Percentiles rank a stretch among this genome's conserved stretches.
These are phyloP conservation scores for Hydrophis major DNA, from an alignment of 2,797 vertebrate species.

Conservation along the genomic window DNA sequence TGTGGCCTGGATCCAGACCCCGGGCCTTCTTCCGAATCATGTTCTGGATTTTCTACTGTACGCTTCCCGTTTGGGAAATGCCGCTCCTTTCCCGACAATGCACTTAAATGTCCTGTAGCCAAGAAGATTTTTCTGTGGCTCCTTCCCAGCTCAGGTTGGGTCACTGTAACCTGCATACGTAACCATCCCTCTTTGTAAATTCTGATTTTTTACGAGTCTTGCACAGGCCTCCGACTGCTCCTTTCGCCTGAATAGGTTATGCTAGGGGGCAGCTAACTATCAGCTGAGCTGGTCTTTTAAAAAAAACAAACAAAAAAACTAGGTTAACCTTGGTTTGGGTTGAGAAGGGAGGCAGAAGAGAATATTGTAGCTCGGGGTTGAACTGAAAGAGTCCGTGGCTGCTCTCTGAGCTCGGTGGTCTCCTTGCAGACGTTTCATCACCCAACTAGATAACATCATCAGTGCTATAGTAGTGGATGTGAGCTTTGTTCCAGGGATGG, in stretches of 20 bases:
- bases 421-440: too few species aligned
- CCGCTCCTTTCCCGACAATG: background rate
- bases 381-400: too few species aligned
- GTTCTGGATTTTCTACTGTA: background rate
- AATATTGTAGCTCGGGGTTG: too few species aligned
- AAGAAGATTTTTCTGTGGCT: background rate
- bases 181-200: background rate
- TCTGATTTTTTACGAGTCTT: background rate
- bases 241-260: background rate
- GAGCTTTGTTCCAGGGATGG: too few species aligned
- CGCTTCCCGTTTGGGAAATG: fast-evolving
- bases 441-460: too few species aligned
- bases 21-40: background rate
- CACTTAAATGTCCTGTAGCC: background rate
- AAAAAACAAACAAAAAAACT: background rate
- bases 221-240: background rate
- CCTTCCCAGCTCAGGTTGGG: background rate
- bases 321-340: too few species aligned
- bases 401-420: too few species aligned
- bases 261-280: too few species aligned
- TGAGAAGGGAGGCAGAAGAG: too few species aligned
- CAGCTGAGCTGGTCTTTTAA: background rate
- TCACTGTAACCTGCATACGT: fast-evolving
- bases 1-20: background rate
- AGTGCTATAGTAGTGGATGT: too few species aligned